Percentiles rank a stretch among this genome's conserved stretches.
phyloP scores from a whole-genome alignment of 2,113 vertebrate genomes.

The Grammomys surdaster region DNA sequence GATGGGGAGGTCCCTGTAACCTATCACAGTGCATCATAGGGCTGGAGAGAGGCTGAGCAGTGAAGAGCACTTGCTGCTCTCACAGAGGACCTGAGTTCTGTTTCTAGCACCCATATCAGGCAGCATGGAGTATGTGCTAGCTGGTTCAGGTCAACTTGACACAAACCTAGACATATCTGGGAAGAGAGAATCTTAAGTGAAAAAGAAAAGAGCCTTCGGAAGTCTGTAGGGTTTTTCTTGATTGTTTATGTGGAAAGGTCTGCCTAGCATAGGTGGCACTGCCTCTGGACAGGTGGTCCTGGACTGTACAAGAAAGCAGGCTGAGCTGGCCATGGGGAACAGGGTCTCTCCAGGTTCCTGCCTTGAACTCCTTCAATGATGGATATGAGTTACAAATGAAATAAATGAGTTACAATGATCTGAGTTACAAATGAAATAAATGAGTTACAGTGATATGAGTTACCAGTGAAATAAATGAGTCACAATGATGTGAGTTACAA shows the following conservation, averaged over 20 bases:
- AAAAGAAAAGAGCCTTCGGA: neutral
- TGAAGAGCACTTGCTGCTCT: neutral
- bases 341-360: neutral
- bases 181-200: neutral
- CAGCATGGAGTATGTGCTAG: neutral
- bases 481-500: neutral
- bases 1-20: no score
- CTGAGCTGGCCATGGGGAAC: no score
- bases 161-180: neutral
- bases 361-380: neutral
- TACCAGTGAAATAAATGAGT: neutral
- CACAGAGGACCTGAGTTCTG: neutral
- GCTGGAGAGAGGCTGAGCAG: neutral
- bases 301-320: neutral
- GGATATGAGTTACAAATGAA: no score
- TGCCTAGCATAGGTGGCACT: neutral
- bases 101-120: neutral
- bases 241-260: neutral
- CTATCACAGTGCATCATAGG: neutral
- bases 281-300: neutral
- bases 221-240: neutral
- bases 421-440: neutral
- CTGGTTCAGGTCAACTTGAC: neutral
- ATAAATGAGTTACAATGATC: neutral
- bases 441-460: neutral